These are phyloP conservation scores for Iphiclides podalirius DNA, from an alignment of 2,888 invertebrate species.

Conservation along the genomic window DNA sequence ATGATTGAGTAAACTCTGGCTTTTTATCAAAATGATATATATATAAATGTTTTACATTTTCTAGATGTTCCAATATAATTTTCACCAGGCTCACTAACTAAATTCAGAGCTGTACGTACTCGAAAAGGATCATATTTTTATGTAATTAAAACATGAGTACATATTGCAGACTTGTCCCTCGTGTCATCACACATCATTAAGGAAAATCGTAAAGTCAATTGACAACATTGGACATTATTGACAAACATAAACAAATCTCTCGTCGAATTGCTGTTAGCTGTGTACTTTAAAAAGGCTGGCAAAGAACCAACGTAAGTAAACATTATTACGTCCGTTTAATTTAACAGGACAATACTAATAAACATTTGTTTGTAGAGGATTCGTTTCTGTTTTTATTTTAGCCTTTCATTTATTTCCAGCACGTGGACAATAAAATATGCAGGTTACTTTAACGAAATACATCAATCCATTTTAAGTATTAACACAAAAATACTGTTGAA, in stretches of 20 bases:
- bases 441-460: not conserved
- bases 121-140: too few species aligned
- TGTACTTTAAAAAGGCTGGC: conserved; percentile 16
- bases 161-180: too few species aligned
- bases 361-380: conserved; percentile 40
- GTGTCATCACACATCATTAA: conserved; percentile 8
- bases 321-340: conserved; percentile 32
- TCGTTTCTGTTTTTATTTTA: conserved; percentile 29
- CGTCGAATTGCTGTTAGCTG: conserved; percentile 8
- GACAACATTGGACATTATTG: conserved; percentile 14
- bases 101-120: too few species aligned
- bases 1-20: too few species aligned
- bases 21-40: too few species aligned
- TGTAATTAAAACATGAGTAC: too few species aligned
- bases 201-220: conserved; percentile 15
- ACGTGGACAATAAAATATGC: conserved; percentile 7
- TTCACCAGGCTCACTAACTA: too few species aligned
- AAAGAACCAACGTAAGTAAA: conserved; percentile 33
- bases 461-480: not conserved
- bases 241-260: conserved; percentile 2
- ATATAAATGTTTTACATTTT: too few species aligned
- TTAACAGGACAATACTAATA: conserved; percentile 42
- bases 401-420: conserved; percentile 24
- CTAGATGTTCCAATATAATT: too few species aligned
- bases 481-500: not conserved